Conservation (phyloP, 2,797 vertebrate species). For the Numenius phaeopus region DNA sequence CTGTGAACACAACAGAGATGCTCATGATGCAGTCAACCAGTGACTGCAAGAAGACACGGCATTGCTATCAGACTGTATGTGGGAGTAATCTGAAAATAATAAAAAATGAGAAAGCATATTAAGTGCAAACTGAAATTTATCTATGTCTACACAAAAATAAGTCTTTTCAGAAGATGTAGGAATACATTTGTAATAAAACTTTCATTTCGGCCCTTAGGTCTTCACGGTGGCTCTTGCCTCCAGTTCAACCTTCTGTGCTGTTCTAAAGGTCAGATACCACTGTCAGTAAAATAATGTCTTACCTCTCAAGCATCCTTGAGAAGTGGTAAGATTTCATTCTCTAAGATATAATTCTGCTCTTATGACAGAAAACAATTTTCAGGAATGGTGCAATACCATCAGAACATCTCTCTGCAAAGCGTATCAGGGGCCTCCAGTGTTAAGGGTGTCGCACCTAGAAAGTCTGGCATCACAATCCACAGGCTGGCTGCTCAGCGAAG, state of each 20-base stretch:
- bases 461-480: neutral
- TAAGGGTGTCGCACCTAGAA: neutral
- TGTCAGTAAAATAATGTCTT: neutral
- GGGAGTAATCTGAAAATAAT: conserved; percentile 1
- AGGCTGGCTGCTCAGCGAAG: neutral
- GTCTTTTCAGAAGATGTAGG: neutral
- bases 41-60: neutral
- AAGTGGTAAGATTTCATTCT: neutral
- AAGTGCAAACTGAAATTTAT: neutral
- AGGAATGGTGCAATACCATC: neutral
- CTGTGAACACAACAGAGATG: neutral
- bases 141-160: neutral
- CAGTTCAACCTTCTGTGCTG: neutral
- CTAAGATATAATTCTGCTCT: neutral
- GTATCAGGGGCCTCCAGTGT: neutral
- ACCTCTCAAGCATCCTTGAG: neutral
- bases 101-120: neutral
- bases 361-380: neutral
- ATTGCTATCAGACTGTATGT: neutral
- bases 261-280: neutral
- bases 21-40: neutral
- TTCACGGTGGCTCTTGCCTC: neutral
- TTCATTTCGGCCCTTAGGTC: neutral
- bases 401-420: neutral
- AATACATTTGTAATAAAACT: neutral